Percentiles rank a stretch among this genome's conserved stretches.
Evolutionary conservation across 2,113 vertebrate species (phyloP).

Genomic region (Seriola dumerili): DNA sequence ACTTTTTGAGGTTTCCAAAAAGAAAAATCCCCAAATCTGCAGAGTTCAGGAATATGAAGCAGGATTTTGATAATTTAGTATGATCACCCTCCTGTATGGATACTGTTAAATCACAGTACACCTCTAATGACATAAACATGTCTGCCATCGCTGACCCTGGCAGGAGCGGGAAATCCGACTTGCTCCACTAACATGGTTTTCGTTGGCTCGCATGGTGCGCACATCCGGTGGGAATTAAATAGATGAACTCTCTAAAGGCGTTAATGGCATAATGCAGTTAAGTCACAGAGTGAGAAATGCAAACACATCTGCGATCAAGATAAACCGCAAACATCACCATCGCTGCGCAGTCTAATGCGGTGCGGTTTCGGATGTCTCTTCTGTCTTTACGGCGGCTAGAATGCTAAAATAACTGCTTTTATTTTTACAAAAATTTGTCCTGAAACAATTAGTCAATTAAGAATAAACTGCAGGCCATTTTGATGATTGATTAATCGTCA

Average conservation of each 20-base stretch:
- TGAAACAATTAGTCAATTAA: neutral
- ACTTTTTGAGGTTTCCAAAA: neutral
- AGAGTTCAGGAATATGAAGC: too few relatives aligned
- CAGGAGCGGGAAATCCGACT: neutral
- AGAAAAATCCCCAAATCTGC: neutral
- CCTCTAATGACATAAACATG: neutral
- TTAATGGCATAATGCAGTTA: constrained; percentile 54
- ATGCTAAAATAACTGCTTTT: neutral
- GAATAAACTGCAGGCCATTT: neutral
- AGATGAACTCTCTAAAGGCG: constrained; percentile 48
- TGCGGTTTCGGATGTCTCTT: too few relatives aligned
- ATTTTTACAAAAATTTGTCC: neutral
- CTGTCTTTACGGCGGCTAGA: neutral
- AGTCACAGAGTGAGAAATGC: constrained; percentile 41
- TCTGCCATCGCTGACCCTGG: neutral
- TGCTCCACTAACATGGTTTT: neutral
- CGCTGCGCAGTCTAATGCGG: neutral
- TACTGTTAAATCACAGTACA: neutral
- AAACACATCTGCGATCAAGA: constrained; percentile 47
- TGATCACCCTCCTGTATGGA: neutral
- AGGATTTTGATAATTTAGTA: too few relatives aligned
- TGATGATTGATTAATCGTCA: neutral
- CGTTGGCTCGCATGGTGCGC: neutral
- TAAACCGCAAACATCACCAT: constrained; percentile 23
- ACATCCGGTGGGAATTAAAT: constrained; percentile 38